Percentiles rank a stretch among this genome's conserved stretches.
Conservation (phyloP, 2,797 vertebrate species). For the Urosaurus nigricauda region DNA sequence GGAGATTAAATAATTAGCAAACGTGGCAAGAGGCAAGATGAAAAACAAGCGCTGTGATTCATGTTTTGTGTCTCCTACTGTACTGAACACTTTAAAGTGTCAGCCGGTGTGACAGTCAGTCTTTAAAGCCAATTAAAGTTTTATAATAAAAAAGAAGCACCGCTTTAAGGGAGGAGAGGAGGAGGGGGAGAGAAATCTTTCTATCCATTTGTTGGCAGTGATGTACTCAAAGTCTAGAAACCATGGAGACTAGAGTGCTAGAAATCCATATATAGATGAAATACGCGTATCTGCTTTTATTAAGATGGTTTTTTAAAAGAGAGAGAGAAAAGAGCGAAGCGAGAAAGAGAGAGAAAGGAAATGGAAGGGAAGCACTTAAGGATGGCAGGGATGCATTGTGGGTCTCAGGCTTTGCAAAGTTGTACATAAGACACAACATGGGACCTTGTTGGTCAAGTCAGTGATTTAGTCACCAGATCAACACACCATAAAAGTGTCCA, state of each 20-base stretch:
- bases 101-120: conserved; percentile 68
- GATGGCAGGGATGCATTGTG: neutral
- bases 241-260: conserved; percentile 41
- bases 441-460: neutral
- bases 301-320: conserved; percentile 8
- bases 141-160: conserved; percentile 69
- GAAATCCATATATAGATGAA: conserved; percentile 57
- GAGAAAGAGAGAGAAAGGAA: neutral
- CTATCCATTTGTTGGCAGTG: conserved; percentile 52
- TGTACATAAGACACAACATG: neutral
- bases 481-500: no score
- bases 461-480: neutral
- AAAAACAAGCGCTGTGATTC: conserved; percentile 77
- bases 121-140: conserved; percentile 75
- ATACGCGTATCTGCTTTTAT: conserved; percentile 46
- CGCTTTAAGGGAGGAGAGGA: conserved; percentile 21
- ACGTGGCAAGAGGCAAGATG: conserved; percentile 67
- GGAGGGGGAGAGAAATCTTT: conserved; percentile 3
- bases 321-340: neutral
- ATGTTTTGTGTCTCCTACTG: conserved; percentile 73
- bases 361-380: neutral
- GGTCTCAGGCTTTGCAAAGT: neutral
- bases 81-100: conserved; percentile 73
- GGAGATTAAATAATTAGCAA: conserved; percentile 76
- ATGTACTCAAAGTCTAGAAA: conserved; percentile 41